Percentiles rank a stretch among this genome's conserved stretches.
Evolutionary conservation across 2,113 vertebrate genomes (phyloP).

Genomic region (Elanoides forficatus): DNA sequence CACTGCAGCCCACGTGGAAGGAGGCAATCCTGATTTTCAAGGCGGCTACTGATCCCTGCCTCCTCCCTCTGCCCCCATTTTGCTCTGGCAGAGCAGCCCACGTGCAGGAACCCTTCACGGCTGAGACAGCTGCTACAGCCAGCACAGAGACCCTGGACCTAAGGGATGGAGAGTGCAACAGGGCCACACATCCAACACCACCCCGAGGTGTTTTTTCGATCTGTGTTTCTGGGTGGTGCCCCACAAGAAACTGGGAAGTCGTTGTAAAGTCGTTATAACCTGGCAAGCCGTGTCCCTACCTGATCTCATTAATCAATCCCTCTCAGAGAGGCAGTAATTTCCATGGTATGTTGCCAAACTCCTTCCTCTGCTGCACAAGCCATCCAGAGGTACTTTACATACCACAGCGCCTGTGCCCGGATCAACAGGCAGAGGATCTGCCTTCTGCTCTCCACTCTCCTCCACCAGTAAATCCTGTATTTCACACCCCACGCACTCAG

Average conservation of each 20-base stretch:
- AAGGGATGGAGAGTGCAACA: background rate
- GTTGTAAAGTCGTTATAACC: background rate
- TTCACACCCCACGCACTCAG: background rate
- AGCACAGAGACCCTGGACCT: background rate
- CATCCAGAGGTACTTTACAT: background rate
- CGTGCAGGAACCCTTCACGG: rapidly evolving
- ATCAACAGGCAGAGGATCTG: background rate
- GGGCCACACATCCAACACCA: background rate
- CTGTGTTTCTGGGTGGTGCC: background rate
- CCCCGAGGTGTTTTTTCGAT: rapidly evolving
- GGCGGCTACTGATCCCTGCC: background rate
- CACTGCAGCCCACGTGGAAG: background rate
- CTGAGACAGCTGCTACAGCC: background rate
- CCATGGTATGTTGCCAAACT: background rate
- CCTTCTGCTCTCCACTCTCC: background rate
- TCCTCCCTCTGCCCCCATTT: background rate
- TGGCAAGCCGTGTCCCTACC: background rate
- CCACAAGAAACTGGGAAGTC: background rate
- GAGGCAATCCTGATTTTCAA: background rate
- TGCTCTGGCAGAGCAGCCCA: background rate
- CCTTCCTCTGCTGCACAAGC: background rate
- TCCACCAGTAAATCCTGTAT: background rate
- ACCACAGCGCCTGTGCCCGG: background rate
- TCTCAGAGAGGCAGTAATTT: background rate
- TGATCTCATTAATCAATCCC: background rate